A percentile compares a stretch with the other conserved stretches of the same genome.
Evolutionary conservation across 1,140 invertebrate genomes (phyloP).

Genomic region (Pteromalus puparum): DNA sequence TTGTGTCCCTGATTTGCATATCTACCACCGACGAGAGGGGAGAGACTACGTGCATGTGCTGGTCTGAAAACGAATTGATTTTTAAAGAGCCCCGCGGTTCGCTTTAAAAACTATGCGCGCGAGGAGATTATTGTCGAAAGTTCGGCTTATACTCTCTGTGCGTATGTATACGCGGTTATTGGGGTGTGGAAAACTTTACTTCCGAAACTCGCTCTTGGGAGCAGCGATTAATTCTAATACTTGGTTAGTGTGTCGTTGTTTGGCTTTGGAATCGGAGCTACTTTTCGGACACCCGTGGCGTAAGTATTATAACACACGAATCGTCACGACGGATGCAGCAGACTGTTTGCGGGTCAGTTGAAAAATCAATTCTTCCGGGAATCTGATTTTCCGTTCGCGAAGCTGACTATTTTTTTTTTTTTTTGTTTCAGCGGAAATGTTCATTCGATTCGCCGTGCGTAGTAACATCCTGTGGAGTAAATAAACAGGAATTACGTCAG

Average conservation of each 20-base stretch:
- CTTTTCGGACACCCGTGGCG: neutral
- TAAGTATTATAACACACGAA: too few relatives aligned
- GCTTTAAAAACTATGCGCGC: neutral
- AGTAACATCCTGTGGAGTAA: too few relatives aligned
- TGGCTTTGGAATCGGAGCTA: neutral
- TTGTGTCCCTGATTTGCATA: conserved; percentile 39
- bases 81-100: neutral
- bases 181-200: neutral
- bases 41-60: conserved; percentile 4
- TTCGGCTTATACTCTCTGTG: neutral
- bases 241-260: neutral
- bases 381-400: neutral
- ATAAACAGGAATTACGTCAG: too few relatives aligned
- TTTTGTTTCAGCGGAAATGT: neutral
- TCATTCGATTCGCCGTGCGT: too few relatives aligned
- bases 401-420: neutral
- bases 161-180: too few relatives aligned
- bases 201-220: neutral
- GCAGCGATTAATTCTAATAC: neutral
- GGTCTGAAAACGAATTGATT: neutral
- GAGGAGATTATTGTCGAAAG: neutral
- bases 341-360: neutral
- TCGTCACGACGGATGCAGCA: too few relatives aligned
- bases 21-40: neutral
- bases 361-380: neutral